Evolutionary conservation across 2,113 vertebrate genomes (phyloP).

Genomic region (Chamaetylas fuelleborni): DNA sequence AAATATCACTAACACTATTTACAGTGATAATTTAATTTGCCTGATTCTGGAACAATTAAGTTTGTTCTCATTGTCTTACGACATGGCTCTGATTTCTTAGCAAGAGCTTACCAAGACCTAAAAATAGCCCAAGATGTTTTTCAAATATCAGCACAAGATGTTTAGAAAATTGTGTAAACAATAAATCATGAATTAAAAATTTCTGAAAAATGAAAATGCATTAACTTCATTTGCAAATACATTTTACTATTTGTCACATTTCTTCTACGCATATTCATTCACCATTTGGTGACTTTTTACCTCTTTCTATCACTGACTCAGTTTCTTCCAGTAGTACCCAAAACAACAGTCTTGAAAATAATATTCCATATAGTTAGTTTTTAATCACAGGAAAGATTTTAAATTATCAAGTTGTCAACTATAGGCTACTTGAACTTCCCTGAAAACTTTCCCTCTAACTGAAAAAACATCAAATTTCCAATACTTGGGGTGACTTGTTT

Average conservation of each 20-base stretch:
- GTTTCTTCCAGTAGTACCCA: background rate
- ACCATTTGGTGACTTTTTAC: background rate
- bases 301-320: background rate
- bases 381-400: background rate
- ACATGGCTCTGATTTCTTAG: background rate
- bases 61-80: background rate
- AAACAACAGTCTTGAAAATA: background rate
- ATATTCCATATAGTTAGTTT: background rate
- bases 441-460: background rate
- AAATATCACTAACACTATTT: background rate
- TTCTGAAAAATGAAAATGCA: background rate
- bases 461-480: background rate
- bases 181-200: background rate
- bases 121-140: background rate
- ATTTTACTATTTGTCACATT: background rate
- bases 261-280: background rate
- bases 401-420: background rate
- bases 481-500: background rate
- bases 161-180: background rate
- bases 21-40: background rate
- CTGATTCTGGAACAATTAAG: background rate
- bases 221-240: background rate
- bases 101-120: background rate
- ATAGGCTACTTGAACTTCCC: background rate
- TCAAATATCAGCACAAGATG: background rate